Evolutionary conservation across 2,113 vertebrate species (phyloP).

Genomic region (Elephas maximus): DNA sequence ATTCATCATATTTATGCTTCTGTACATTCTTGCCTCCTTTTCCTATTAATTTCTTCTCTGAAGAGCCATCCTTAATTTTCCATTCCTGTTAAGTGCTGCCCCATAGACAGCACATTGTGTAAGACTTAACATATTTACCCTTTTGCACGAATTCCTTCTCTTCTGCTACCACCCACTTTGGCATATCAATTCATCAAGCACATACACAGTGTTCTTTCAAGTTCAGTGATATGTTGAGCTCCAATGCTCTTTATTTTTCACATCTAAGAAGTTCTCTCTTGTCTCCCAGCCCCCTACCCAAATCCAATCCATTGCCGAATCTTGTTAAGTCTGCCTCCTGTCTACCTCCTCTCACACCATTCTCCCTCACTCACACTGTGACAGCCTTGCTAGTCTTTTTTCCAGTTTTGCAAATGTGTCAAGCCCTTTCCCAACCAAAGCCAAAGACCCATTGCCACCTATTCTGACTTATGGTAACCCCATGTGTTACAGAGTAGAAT

Average conservation of each 20-base stretch:
- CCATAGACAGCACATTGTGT: neutral
- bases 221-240: neutral
- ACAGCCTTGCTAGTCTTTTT: neutral
- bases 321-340: neutral
- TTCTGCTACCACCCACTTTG: neutral
- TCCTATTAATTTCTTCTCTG: neutral
- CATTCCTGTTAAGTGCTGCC: neutral
- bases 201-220: neutral
- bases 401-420: neutral
- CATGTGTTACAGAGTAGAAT: too few species aligned
- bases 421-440: neutral
- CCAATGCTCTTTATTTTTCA: neutral
- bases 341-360: neutral
- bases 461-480: too few species aligned
- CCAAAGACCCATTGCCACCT: too few species aligned
- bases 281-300: neutral
- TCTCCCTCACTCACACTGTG: neutral
- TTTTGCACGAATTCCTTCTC: neutral
- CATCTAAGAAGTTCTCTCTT: neutral
- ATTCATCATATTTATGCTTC: neutral
- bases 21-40: neutral
- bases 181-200: neutral
- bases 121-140: neutral
- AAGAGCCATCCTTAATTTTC: neutral
- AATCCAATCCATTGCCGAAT: neutral